Evolutionary conservation across 2,888 invertebrate species (phyloP).

Genomic region (Cosmopolites sordidus): DNA sequence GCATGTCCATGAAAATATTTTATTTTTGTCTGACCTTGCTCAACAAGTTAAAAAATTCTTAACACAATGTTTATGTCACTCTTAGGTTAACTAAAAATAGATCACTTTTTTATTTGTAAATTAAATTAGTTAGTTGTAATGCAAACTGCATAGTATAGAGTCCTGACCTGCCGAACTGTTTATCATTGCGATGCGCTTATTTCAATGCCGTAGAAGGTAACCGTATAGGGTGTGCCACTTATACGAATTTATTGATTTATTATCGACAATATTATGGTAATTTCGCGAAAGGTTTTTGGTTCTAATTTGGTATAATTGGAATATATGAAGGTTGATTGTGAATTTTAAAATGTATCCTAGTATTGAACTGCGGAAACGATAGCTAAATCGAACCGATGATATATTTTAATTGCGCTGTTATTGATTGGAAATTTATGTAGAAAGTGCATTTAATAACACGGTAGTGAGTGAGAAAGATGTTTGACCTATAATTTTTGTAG

Average conservation of each 20-base stretch:
- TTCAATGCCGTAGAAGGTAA: slow-evolving; percentile 1
- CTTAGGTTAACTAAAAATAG: no score
- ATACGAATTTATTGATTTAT: slow-evolving; percentile 7
- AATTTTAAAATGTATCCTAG: neutral
- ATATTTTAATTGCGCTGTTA: neutral
- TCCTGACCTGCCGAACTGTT: slow-evolving; percentile 5
- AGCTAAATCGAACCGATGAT: neutral
- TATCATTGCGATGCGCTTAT: slow-evolving; percentile 2
- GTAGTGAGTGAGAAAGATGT: no score
- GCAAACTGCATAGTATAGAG: neutral
- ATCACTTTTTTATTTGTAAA: neutral
- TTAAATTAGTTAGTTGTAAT: neutral
- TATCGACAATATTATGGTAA: slow-evolving; percentile 4
- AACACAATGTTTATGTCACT: no score
- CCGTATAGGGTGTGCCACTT: slow-evolving; percentile 3
- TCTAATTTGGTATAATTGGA: slow-evolving; percentile 1
- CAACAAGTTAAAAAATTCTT: no score
- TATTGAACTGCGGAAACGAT: neutral
- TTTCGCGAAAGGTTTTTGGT: neutral
- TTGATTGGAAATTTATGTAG: neutral
- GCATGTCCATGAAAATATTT: no score
- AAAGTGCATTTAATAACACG: neutral
- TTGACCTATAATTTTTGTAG: no score
- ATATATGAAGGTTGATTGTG: neutral
- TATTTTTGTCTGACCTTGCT: no score